Percentiles rank a stretch among this genome's conserved stretches.
Evolutionary conservation across 2,797 vertebrate species (phyloP).

Genomic region (Takifugu ocellatus): DNA sequence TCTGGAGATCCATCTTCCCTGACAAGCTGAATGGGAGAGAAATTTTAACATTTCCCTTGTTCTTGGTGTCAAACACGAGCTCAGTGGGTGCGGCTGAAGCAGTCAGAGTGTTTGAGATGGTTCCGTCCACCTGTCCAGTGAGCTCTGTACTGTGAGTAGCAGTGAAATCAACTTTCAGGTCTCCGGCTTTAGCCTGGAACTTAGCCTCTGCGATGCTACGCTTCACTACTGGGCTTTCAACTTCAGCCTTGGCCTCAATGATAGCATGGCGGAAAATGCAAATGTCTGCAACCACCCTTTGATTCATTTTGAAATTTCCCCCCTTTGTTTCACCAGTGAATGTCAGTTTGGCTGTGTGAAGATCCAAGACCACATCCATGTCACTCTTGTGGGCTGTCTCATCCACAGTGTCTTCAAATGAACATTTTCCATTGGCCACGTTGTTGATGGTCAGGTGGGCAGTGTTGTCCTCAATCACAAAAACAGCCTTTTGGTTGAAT

Average conservation of each 20-base stretch:
- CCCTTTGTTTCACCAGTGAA: slow-evolving; percentile 74
- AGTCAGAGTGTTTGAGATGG: slow-evolving; percentile 76
- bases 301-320: slow-evolving; percentile 76
- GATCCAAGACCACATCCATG: slow-evolving; percentile 72
- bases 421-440: slow-evolving; percentile 78
- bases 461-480: slow-evolving; percentile 70
- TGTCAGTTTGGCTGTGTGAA: slow-evolving; percentile 72
- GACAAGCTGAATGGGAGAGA: slow-evolving; percentile 80
- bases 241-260: slow-evolving; percentile 77
- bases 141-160: slow-evolving; percentile 80
- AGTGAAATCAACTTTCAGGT: slow-evolving; percentile 78
- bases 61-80: slow-evolving; percentile 78
- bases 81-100: slow-evolving; percentile 76
- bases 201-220: slow-evolving; percentile 75
- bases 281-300: slow-evolving; percentile 77
- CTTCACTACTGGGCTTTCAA: slow-evolving; percentile 80
- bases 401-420: slow-evolving; percentile 72
- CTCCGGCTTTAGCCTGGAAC: slow-evolving; percentile 69
- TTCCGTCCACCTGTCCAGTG: slow-evolving; percentile 77
- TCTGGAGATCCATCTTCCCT: slow-evolving; percentile 86
- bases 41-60: slow-evolving; percentile 84
- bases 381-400: slow-evolving; percentile 78
- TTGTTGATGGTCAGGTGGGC: slow-evolving; percentile 73
- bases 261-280: slow-evolving; percentile 70
- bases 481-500: slow-evolving; percentile 74